Evolutionary conservation across 2,113 vertebrate species (phyloP).

Genomic region (Murina feae): DNA sequence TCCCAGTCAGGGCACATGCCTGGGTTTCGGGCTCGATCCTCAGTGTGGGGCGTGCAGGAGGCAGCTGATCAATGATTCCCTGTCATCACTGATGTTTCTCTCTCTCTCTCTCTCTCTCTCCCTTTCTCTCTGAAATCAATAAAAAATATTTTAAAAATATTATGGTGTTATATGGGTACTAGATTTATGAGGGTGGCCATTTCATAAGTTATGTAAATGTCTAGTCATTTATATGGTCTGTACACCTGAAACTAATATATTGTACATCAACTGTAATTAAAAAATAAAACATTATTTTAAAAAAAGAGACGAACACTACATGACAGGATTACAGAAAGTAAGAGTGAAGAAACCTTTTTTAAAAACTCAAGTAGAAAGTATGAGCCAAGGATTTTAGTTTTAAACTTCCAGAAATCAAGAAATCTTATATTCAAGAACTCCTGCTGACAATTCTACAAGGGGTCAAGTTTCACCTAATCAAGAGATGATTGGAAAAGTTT

Average conservation of each 20-base stretch:
- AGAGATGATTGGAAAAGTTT: not conserved
- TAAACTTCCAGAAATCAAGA: constrained; percentile 36
- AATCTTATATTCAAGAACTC: not conserved
- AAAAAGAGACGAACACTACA: not conserved
- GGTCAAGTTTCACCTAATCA: not conserved
- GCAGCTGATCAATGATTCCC: too few species aligned
- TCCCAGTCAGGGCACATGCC: too few species aligned
- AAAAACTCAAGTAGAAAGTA: not conserved
- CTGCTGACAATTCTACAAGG: constrained; percentile 2
- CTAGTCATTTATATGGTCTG: not conserved
- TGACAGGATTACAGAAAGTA: constrained; percentile 22
- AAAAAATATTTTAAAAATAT: not conserved
- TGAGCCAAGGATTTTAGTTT: not conserved
- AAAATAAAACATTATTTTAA: not conserved
- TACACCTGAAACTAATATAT: not conserved
- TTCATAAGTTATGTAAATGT: not conserved
- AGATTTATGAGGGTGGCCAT: not conserved
- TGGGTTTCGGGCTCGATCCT: too few species aligned
- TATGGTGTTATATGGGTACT: not conserved
- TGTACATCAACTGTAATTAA: not conserved
- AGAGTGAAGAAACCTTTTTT: not conserved
- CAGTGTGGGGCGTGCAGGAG: too few species aligned
- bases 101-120: too few species aligned
- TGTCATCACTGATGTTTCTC: too few species aligned
- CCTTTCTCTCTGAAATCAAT: too few species aligned